These are phyloP conservation scores for Thaleichthys pacificus DNA, from an alignment of 2,797 vertebrate genomes.

Conservation along the genomic window DNA sequence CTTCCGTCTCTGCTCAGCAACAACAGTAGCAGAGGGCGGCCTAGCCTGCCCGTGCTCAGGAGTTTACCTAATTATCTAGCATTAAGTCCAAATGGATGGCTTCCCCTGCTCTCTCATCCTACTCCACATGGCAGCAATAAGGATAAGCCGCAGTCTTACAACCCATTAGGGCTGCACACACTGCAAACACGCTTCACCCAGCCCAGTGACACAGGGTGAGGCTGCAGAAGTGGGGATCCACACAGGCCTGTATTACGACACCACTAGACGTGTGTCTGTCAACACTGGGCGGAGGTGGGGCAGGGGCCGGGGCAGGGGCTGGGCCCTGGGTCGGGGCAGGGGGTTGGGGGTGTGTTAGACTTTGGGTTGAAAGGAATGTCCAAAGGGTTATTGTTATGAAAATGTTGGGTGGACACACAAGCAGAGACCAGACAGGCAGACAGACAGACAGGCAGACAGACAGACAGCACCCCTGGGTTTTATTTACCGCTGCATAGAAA, in stretches of 20 bases:
- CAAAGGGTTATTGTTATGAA: conserved; percentile 49
- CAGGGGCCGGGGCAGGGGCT: not conserved
- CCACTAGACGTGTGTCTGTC: not conserved
- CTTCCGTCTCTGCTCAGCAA: conserved; percentile 39
- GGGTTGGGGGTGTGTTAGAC: conserved; percentile 33
- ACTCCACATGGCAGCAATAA: conserved; percentile 53
- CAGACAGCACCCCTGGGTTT: conserved; percentile 35
- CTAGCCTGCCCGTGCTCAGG: conserved; percentile 60
- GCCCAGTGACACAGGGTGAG: conserved; percentile 33
- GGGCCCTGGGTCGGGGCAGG: not conserved
- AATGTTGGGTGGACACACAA: conserved; percentile 35
- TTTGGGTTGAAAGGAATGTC: conserved; percentile 42
- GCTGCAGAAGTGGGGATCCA: not conserved
- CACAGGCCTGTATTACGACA: conserved; percentile 4
- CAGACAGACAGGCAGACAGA: too few species aligned
- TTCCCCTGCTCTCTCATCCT: conserved; percentile 60
- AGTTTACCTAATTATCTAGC: conserved; percentile 71
- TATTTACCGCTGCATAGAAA: conserved; percentile 49
- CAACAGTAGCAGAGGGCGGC: conserved; percentile 45
- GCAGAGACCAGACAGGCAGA: conserved; percentile 23
- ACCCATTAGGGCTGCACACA: conserved; percentile 60
- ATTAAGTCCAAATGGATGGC: conserved; percentile 70
- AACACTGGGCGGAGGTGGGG: not conserved
- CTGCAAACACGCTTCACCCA: conserved; percentile 42
- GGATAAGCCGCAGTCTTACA: conserved; percentile 67